phyloP scores from a whole-genome alignment of 2,888 invertebrate species.

The Ophraella communa region DNA sequence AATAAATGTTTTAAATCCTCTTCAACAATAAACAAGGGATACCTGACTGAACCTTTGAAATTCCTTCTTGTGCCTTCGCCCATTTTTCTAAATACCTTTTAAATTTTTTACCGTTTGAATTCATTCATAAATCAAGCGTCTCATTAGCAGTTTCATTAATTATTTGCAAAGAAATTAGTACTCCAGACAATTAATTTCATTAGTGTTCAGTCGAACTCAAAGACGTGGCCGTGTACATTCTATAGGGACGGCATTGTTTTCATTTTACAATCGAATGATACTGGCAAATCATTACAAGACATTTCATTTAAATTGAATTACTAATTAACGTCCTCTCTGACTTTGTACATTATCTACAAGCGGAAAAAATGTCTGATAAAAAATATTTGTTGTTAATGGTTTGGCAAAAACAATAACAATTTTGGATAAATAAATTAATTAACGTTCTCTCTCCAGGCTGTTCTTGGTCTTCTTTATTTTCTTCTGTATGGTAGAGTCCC shows the following conservation, averaged over 20 bases:
- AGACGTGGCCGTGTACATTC: background rate
- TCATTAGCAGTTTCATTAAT: slow-evolving; percentile 51
- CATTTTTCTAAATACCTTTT: slow-evolving; percentile 24
- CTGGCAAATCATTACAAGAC: background rate
- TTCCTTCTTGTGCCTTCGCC: background rate
- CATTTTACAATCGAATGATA: background rate
- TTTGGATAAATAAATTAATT: too few species aligned
- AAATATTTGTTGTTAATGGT: too few species aligned
- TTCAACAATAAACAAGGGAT: too few species aligned
- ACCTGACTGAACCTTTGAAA: slow-evolving; percentile 6
- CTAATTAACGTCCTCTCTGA: background rate
- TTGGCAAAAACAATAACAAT: too few species aligned
- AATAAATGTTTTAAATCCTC: too few species aligned
- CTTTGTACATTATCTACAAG: too few species aligned
- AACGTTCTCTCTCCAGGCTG: too few species aligned
- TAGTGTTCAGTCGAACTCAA: slow-evolving; percentile 24
- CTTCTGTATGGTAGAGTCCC: too few species aligned
- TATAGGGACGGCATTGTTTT: background rate
- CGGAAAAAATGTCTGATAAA: too few species aligned
- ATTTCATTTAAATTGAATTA: background rate
- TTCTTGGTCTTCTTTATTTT: too few species aligned
- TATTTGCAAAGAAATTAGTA: slow-evolving; percentile 50
- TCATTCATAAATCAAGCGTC: slow-evolving; percentile 48
- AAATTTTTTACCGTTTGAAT: slow-evolving; percentile 48
- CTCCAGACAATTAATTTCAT: slow-evolving; percentile 47